Conservation (phyloP, 2,888 invertebrate species). For the Candidula unifasciata region DNA sequence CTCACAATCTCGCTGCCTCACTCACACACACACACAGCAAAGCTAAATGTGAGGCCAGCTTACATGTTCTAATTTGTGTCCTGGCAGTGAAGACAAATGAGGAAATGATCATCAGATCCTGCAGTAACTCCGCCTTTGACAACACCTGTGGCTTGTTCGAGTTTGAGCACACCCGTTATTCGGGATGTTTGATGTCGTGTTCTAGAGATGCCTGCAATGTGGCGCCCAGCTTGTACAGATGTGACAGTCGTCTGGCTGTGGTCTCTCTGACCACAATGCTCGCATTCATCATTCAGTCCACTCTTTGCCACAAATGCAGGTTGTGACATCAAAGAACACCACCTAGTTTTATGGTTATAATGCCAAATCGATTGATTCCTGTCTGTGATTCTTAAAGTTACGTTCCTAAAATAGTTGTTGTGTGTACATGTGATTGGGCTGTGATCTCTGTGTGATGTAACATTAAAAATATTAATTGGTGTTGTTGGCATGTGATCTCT, state of each 20-base stretch:
- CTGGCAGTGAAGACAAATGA: conserved; percentile 75
- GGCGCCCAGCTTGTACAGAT: conserved; percentile 48
- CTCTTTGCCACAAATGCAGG: neutral
- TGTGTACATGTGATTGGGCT: no score
- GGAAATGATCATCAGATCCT: conserved; percentile 79
- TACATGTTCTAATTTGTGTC: neutral
- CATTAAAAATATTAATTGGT: no score
- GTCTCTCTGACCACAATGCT: neutral
- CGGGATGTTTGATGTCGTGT: conserved; percentile 81
- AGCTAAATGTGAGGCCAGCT: no score
- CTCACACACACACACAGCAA: no score
- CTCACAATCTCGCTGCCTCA: no score
- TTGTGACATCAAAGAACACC: conserved; percentile 1
- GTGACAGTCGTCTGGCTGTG: no score
- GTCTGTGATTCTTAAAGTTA: no score
- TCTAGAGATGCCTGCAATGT: conserved; percentile 80
- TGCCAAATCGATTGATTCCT: no score
- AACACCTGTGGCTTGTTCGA: conserved; percentile 80
- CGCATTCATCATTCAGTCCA: neutral
- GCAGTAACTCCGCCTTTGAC: conserved; percentile 80
- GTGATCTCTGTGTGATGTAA: no score
- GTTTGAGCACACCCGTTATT: conserved; percentile 78
- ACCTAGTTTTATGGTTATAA: no score
- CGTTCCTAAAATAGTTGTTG: no score
- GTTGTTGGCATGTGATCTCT: no score